Conservation (phyloP, 2,797 vertebrate genomes). For the Sciaenops ocellatus region DNA sequence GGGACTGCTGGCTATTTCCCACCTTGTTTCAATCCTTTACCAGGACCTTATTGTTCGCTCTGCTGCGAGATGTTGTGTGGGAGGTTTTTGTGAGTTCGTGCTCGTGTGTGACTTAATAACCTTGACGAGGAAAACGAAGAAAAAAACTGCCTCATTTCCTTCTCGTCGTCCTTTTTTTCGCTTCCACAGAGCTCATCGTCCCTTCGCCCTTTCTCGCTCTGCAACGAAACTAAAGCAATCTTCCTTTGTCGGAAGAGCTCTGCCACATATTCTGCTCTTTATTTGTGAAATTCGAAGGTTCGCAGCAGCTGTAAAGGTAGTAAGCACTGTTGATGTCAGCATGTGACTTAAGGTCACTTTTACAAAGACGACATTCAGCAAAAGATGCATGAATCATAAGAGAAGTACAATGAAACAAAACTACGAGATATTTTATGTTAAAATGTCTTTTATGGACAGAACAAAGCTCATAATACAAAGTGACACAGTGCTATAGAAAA, state of each 20-base stretch:
- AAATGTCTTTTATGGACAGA: not conserved
- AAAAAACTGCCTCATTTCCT: constrained; percentile 18
- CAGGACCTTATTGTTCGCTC: constrained; percentile 26
- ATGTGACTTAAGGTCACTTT: not conserved
- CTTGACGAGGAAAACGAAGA: constrained; percentile 29
- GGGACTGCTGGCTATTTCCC: constrained; percentile 51
- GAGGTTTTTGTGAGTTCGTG: not conserved
- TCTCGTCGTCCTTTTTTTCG: not conserved
- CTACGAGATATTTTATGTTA: not conserved
- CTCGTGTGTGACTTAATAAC: constrained; percentile 31
- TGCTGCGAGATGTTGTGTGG: constrained; percentile 16
- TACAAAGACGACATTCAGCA: not conserved
- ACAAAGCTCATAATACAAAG: not conserved
- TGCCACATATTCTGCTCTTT: not conserved
- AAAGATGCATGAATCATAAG: not conserved
- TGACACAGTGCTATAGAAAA: no score
- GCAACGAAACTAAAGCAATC: constrained; percentile 6
- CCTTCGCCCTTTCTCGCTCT: not conserved
- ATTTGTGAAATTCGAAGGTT: not conserved
- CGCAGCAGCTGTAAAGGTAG: not conserved
- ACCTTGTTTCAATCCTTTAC: constrained; percentile 42
- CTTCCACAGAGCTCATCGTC: not conserved
- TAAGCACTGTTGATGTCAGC: not conserved
- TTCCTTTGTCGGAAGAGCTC: not conserved
- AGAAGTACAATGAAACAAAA: not conserved